Evolutionary conservation across 2,888 invertebrate species (phyloP).

Genomic region (Drosophila tripunctata): DNA sequence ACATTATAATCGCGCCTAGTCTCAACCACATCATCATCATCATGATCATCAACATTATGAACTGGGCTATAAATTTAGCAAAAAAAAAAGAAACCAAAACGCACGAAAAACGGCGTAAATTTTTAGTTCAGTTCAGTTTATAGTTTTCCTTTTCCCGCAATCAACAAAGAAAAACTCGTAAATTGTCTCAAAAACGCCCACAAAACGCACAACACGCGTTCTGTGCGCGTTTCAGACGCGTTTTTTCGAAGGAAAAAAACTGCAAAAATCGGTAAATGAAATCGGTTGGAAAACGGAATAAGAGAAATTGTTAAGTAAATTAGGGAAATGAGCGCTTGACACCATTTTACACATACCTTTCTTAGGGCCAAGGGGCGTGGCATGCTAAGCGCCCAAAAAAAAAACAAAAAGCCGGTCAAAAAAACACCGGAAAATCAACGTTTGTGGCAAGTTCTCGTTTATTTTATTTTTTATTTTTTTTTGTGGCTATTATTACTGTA

Average conservation of each 20-base stretch:
- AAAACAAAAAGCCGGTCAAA: too few species aligned
- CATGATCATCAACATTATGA: slow-evolving; percentile 41
- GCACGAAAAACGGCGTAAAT: slow-evolving; percentile 10
- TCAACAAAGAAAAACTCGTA: slow-evolving; percentile 15
- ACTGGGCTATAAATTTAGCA: slow-evolving; percentile 67
- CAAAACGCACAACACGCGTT: slow-evolving; percentile 30
- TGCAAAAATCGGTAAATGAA: slow-evolving; percentile 14
- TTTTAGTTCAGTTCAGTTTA: slow-evolving; percentile 7
- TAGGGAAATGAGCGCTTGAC: slow-evolving; percentile 77
- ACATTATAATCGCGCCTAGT: slow-evolving; percentile 8
- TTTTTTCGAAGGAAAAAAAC: slow-evolving; percentile 31
- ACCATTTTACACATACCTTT: slow-evolving; percentile 46
- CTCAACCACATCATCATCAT: too few species aligned
- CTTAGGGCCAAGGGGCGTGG: not conserved
- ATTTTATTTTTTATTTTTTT: slow-evolving; percentile 8
- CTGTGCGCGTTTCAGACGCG: slow-evolving; percentile 26
- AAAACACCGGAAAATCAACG: slow-evolving; percentile 62
- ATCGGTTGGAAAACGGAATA: slow-evolving; percentile 5
- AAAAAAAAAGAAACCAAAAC: slow-evolving; percentile 21
- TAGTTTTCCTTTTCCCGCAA: not conserved
- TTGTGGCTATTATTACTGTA: slow-evolving; percentile 38
- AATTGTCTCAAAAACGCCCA: slow-evolving; percentile 26
- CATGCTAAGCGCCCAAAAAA: slow-evolving; percentile 28
- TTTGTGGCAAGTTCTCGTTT: slow-evolving; percentile 20
- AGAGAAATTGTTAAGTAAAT: slow-evolving; percentile 64